Evolutionary conservation across 2,113 vertebrate species (phyloP), one percentile per base, ranked within the genome.

Genomic region (Hemibagrus wyckioides): DNA sequence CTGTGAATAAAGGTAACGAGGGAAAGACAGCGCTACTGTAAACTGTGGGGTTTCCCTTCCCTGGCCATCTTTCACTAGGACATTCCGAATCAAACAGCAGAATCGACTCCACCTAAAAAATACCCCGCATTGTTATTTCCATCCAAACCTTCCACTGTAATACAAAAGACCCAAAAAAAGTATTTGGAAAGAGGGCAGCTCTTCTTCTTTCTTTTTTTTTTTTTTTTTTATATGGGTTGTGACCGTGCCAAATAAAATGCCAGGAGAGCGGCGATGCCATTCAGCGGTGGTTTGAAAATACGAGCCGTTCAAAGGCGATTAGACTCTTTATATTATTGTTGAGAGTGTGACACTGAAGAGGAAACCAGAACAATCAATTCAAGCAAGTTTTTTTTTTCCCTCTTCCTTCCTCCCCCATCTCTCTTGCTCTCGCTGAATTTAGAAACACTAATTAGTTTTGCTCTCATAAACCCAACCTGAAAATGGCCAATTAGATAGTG

Each of bases 11-110:
- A 97, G 97, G 97, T 97, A 97, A 96, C 95, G 67, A 92, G 94
- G 57, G 73, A 88, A 96, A 96, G 96, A 97, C 96, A 97, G 79
- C 93, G 96, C 97, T 97, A 96, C 97, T 97, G 97, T 96, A 97
- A 97, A 96, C 95, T 94, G 93, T 92, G 86, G 94, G 82, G 56
- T 76, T 57, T 86, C 84, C 83, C 54, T 79, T 63, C 39, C 54
- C 80, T 59, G 25, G 44, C 80, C 30, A 56, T 86, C 94, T 93
- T 96, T 96, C 96, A 96, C 95, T 95, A 95, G 96, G 93, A 95
- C 92, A 84, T 94, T 94, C 94, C 94, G 93, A 94, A 95, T 95
- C 93, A 94, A 95, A 97, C 67, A 36, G 95, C 94, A 95, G 92
- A 90, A 87, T 92, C 89, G 91, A 91, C 92, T 91, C 91, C 93